Conservation (phyloP, 2,113 vertebrate genomes). For the Menura novaehollandiae region DNA sequence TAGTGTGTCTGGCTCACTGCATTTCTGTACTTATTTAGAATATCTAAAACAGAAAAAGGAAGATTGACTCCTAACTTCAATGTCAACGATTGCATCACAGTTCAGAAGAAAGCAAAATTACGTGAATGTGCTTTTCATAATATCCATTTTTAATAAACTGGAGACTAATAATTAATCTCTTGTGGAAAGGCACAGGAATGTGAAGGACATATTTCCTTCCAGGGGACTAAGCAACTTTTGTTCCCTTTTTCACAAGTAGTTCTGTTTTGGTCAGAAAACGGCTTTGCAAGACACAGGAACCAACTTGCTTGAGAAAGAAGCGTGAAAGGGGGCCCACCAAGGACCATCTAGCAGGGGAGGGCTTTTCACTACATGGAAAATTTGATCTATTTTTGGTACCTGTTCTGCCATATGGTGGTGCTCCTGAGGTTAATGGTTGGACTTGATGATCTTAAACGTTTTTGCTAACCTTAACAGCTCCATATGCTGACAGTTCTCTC, state of each 20-base stretch:
- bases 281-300: neutral
- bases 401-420: neutral
- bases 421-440: neutral
- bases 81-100: neutral
- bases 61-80: neutral
- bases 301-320: neutral
- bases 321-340: neutral
- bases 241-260: neutral
- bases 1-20: neutral
- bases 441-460: neutral
- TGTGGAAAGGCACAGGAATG: neutral
- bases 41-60: neutral
- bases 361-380: neutral
- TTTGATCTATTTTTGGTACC: neutral
- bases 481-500: neutral
- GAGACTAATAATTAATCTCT: neutral
- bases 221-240: rapidly evolving
- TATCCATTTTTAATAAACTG: neutral
- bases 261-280: neutral
- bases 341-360: neutral
- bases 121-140: neutral
- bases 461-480: neutral
- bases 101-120: neutral
- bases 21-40: neutral
- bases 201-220: neutral